Evolutionary conservation across 2,113 vertebrate genomes (phyloP), one percentile per base, ranked within the genome.

Genomic region (Aepyceros melampus): DNA sequence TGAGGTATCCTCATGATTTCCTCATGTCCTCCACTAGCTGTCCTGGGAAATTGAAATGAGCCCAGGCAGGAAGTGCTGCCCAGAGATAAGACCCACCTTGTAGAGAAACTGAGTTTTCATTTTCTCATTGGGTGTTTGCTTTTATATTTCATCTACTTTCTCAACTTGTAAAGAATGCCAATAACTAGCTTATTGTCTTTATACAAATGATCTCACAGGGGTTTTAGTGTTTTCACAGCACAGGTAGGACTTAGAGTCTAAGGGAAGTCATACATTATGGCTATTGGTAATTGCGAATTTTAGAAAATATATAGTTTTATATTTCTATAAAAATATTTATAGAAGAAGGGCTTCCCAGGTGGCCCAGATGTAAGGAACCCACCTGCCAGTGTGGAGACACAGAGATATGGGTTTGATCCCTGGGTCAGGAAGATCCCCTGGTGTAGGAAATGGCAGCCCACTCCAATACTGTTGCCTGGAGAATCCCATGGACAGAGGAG

Each of bases 331-430:
- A 55, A 86, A 86, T 40, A 19, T 89, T 58, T 14, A 11, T 29
- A 60, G 40, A 31, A 78, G 62, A 67, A 36, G 17, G 64, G 64
- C 64, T 36, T 67, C n/a, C 16, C 17, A 67, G 9, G n/a, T 36
- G 64, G n/a, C 17, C n/a, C 4, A 36, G n/a, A 67, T 0, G 0
- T 71, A 71, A 71, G 9, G n/a, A 36, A 71, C 17, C 64, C 16
- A 36, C 64, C 64, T 36, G n/a, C n/a, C 64, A 71, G 5, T 71
- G 64, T 21, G n/a, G 64, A 71, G 64, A 71, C 64, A 21, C 17
- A 71, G 64, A 67, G 17, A 71, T 33, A 36, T 71, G n/a, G 33
- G 16, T n/a, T 67, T 67, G 64, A n/a, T 10, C 64, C 16, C 17
- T 21, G 64, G 2, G 33, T 67, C 33, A 67, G 64, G 64, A 67